These are phyloP conservation scores for Hirtodrosophila histrioides DNA, from an alignment of 2,888 invertebrate species.

Conservation along the genomic window DNA sequence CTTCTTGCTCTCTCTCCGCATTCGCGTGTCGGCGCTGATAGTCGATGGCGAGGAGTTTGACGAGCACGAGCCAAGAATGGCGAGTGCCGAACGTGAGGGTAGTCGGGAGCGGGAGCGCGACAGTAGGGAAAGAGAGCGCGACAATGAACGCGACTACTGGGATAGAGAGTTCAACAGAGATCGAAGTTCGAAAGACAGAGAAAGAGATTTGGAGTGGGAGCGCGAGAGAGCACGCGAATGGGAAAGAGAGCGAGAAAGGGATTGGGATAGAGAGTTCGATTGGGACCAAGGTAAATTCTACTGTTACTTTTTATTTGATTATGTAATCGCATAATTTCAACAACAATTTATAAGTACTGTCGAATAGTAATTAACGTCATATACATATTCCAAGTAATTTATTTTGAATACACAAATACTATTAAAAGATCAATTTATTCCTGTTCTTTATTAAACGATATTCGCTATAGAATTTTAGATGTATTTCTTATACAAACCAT, in stretches of 20 bases:
- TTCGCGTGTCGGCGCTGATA: slow-evolving; percentile 38
- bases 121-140: slow-evolving; percentile 72
- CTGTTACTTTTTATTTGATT: slow-evolving; percentile 45
- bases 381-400: slow-evolving; percentile 27
- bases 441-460: slow-evolving; percentile 24
- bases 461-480: slow-evolving; percentile 32
- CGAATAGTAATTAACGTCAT: slow-evolving; percentile 22
- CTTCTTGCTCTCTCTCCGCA: slow-evolving; percentile 71
- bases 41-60: slow-evolving; percentile 74
- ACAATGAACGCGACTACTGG: slow-evolving; percentile 81
- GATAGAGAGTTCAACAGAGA: slow-evolving; percentile 81
- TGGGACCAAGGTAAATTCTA: slow-evolving; percentile 83
- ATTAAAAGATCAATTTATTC: slow-evolving; percentile 9
- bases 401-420: slow-evolving; percentile 21
- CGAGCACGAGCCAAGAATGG: slow-evolving; percentile 88
- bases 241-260: slow-evolving; percentile 84
- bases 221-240: slow-evolving; percentile 83
- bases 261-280: slow-evolving; percentile 84
- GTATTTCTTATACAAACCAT: slow-evolving; percentile 21
- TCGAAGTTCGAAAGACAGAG: slow-evolving; percentile 76
- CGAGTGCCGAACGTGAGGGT: slow-evolving; percentile 66
- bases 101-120: slow-evolving; percentile 76
- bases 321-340: slow-evolving; percentile 47
- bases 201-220: slow-evolving; percentile 82
- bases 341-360: slow-evolving; percentile 28